Base-by-base conservation (phyloP, 2,888 invertebrate species). In the Sphecodes monilicornis region DNA sequence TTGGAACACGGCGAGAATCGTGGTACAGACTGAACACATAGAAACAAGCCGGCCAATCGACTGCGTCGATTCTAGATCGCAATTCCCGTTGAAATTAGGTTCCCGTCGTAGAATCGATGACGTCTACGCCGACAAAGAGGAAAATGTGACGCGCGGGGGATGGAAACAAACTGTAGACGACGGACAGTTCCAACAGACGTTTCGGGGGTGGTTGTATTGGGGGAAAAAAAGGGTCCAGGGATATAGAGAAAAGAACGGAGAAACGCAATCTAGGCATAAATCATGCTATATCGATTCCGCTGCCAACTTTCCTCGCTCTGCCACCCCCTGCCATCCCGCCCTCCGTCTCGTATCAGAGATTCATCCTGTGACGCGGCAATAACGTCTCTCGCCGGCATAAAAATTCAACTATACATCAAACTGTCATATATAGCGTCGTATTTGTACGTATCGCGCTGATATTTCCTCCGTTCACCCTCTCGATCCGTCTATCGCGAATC, bases 321-420 rank as follows among this genome's bases (percentile, higher is more conserved):
- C 2, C 60, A 18, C 26, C 60, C 29, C 29, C 60, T 6, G 29
- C 60, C 29, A 3, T 6, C 6, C 29, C 29, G 74, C 80, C 85
- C 77, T 75, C 75, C 82, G 74, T 83, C 86, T 86, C 91, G 85
- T 92, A 92, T 91, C 92, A 90, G 91, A 90, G 92, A 91, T 92
- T 92, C 91, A 91, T 92, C 91, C 91, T 92, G 91, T 91, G 92
- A 92, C 92, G 92, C 92, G 90, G 92, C 92, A 92, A 92, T 91
- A 92, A 92, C 92, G 91, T 91, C 90, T 90, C 90, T 90, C 89
- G 87, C 91, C 91, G 89, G 91, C 91, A 92, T 92, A 92, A 92
- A 92, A 92, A 92, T 92, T 92, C 92, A 91, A 90, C 92, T 91
- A 92, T 92, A 92, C 89, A 92, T 92, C 92, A 92, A 92, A 90